These are phyloP conservation scores for Prionchulus punctatus DNA, from an alignment of 2,888 invertebrate species.

Conservation along the genomic window DNA sequence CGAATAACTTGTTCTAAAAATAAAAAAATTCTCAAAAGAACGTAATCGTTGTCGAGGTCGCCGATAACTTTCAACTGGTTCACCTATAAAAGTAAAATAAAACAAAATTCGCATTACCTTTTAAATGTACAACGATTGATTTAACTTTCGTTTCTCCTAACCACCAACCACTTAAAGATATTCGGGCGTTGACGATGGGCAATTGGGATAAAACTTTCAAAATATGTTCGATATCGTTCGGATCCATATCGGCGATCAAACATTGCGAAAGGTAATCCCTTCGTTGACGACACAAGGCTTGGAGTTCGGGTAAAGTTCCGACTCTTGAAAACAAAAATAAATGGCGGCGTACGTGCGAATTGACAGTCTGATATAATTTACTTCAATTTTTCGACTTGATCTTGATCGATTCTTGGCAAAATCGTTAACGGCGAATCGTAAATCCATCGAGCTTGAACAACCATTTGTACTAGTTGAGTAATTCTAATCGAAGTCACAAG, in stretches of 20 bases:
- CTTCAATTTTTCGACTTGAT: neutral
- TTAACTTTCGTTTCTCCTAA: conserved; percentile 9
- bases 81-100: too few species aligned
- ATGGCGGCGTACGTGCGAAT: too few species aligned
- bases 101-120: too few species aligned
- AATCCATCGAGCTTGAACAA: conserved; percentile 41
- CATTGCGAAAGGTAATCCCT: too few species aligned
- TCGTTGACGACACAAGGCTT: too few species aligned
- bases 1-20: neutral
- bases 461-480: conserved; percentile 60
- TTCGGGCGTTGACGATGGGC: conserved; percentile 47
- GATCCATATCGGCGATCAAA: too few species aligned
- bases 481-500: conserved; percentile 58
- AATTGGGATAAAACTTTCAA: conserved; percentile 45
- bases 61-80: too few species aligned
- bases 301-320: too few species aligned
- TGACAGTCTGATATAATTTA: neutral
- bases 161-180: conserved; percentile 46
- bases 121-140: too few species aligned
- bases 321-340: too few species aligned
- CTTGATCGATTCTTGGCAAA: conserved; percentile 11
- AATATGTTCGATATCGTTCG: too few species aligned
- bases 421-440: conserved; percentile 15
- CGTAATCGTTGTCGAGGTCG: too few species aligned
- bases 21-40: neutral